Evolutionary conservation across 2,888 invertebrate species (phyloP).

Genomic region (Incurvaria masculella): DNA sequence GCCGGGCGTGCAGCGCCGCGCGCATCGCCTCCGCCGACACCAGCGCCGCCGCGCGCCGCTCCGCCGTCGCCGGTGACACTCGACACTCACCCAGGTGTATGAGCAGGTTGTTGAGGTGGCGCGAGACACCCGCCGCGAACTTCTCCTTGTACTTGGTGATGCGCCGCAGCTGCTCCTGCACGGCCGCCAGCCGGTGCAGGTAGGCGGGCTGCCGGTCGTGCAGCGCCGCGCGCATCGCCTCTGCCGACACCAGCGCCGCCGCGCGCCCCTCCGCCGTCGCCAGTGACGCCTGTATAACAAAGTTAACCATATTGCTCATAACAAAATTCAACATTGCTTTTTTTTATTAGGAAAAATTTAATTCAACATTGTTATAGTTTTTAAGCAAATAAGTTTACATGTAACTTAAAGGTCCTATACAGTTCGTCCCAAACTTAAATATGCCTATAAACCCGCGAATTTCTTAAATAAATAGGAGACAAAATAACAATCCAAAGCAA

Average conservation of each 20-base stretch:
- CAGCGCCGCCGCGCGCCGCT: slow-evolving; percentile 61
- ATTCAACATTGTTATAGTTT: no score
- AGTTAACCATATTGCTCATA: no score
- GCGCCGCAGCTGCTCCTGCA: slow-evolving; percentile 75
- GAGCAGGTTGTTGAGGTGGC: slow-evolving; percentile 92
- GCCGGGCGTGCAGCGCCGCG: slow-evolving; percentile 67
- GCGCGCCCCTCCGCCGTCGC: slow-evolving; percentile 59
- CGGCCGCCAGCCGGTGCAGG: slow-evolving; percentile 63
- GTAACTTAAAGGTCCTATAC: no score
- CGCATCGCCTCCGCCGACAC: slow-evolving; percentile 71
- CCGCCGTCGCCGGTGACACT: slow-evolving; percentile 52
- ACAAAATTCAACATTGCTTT: no score
- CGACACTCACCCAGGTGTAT: slow-evolving; percentile 74
- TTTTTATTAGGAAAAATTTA: no score
- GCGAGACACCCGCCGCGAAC: slow-evolving; percentile 79
- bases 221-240: slow-evolving; percentile 71
- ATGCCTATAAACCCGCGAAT: no score
- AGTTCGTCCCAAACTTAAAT: no score
- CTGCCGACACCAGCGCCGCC: slow-evolving; percentile 67
- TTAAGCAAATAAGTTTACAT: no score
- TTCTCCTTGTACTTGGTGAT: slow-evolving; percentile 74
- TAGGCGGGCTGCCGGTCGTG: slow-evolving; percentile 61
- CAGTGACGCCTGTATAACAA: slow-evolving; percentile 34
- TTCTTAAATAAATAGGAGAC: no score
- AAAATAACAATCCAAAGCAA: no score